Percentiles rank a stretch among this genome's conserved stretches.
Evolutionary conservation across 2,888 invertebrate genomes (phyloP).

Genomic region (Synanthedon andrenaeformis): DNA sequence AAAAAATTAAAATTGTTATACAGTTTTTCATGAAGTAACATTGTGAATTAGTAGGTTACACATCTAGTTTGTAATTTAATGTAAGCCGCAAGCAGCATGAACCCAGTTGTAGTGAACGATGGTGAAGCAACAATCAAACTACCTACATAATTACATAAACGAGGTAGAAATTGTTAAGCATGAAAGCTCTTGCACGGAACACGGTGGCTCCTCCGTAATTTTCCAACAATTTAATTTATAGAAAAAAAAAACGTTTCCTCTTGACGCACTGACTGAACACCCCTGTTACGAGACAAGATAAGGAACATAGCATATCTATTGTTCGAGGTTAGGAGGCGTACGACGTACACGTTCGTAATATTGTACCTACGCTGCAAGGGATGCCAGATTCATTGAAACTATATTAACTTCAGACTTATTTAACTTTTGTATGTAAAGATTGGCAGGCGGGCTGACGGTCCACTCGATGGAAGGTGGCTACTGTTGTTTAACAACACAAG

Average conservation of each 20-base stretch:
- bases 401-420: too few relatives aligned
- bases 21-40: too few relatives aligned
- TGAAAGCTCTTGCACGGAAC: not conserved
- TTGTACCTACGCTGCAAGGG: not conserved
- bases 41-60: too few relatives aligned
- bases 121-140: not conserved
- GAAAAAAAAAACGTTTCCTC: conserved; percentile 11
- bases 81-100: too few relatives aligned
- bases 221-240: conserved; percentile 17
- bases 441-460: too few relatives aligned
- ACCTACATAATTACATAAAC: not conserved
- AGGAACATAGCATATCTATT: not conserved
- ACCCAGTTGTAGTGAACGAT: not conserved
- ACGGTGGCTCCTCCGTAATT: conserved; percentile 22
- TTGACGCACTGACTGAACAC: conserved; percentile 7
- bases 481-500: too few relatives aligned
- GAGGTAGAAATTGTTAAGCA: not conserved
- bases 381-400: too few relatives aligned
- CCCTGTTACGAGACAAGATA: not conserved
- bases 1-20: too few relatives aligned
- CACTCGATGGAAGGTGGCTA: too few relatives aligned
- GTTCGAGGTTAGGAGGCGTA: not conserved
- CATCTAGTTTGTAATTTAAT: too few relatives aligned
- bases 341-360: not conserved
- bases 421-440: too few relatives aligned